A percentile compares a stretch with the other conserved stretches of the same genome.
Evolutionary conservation across 2,797 vertebrate genomes (phyloP).

Genomic region (Cephalopachus bancanus): DNA sequence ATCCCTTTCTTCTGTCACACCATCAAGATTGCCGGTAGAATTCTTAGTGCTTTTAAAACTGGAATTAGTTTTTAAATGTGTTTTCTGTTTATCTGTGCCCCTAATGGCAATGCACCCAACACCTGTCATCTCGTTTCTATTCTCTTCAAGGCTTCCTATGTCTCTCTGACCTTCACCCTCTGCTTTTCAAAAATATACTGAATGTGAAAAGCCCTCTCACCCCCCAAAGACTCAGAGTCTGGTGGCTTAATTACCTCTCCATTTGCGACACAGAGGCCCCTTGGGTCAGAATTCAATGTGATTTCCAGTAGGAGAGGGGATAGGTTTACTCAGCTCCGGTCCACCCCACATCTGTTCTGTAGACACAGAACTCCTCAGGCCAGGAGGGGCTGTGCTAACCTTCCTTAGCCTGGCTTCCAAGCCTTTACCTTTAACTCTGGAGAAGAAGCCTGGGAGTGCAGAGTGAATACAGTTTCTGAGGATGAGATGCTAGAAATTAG

Average conservation of each 20-base stretch:
- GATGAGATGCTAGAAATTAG: conserved; percentile 39
- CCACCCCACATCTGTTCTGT: conserved; percentile 59
- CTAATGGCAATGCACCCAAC: not conserved
- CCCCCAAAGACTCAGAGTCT: conserved; percentile 67
- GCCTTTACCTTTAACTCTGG: not conserved
- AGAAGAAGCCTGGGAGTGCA: not conserved
- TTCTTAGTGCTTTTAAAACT: conserved; percentile 47
- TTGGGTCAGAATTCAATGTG: conserved; percentile 77
- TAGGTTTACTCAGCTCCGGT: conserved; percentile 52
- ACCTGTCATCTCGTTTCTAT: conserved; percentile 60
- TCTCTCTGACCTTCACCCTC: conserved; percentile 17
- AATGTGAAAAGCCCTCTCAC: conserved; percentile 66
- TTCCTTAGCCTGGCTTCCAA: not conserved
- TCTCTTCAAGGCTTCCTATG: conserved; percentile 46
- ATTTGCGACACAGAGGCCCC: conserved; percentile 67
- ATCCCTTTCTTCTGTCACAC: not conserved
- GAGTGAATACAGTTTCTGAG: not conserved
- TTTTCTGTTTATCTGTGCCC: conserved; percentile 41
- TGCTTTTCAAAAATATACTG: conserved; percentile 60
- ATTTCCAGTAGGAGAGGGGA: conserved; percentile 75
- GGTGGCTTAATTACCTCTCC: conserved; percentile 78
- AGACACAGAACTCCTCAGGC: conserved; percentile 53
- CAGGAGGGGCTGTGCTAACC: not conserved
- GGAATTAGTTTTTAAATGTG: conserved; percentile 56
- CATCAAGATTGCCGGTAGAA: not conserved